These are phyloP conservation scores for Eudemis profundana DNA, from an alignment of 2,888 invertebrate genomes.

Conservation along the genomic window DNA sequence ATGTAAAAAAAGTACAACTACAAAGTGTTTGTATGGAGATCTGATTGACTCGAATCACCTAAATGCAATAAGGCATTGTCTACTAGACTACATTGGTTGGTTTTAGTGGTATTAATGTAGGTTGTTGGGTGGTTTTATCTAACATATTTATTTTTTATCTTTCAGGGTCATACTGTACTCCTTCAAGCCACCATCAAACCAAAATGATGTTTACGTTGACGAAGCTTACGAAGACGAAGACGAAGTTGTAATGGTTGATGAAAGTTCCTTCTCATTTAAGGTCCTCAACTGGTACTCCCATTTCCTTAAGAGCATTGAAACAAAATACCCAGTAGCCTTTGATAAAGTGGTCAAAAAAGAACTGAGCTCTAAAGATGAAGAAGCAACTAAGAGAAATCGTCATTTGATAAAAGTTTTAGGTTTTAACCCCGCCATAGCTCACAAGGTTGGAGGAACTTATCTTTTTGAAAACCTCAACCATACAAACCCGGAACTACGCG, in stretches of 20 bases:
- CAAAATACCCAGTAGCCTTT: conserved; percentile 89
- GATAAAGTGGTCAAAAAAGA: conserved; percentile 88
- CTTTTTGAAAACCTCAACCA: conserved; percentile 91
- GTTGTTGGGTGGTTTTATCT: too few relatives aligned
- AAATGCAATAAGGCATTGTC: too few relatives aligned
- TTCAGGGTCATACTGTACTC: conserved; percentile 79
- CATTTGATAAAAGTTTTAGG: conserved; percentile 78
- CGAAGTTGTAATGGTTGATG: conserved; percentile 79
- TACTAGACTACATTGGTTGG: too few relatives aligned
- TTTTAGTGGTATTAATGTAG: too few relatives aligned
- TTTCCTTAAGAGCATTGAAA: conserved; percentile 87
- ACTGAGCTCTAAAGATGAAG: conserved; percentile 68
- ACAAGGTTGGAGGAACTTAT: conserved; percentile 80
- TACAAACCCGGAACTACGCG: conserved; percentile 87
- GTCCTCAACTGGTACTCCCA: conserved; percentile 82
- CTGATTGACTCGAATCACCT: too few relatives aligned
- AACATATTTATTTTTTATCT: too few relatives aligned
- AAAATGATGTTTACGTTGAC: conserved; percentile 57
- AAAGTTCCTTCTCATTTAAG: conserved; percentile 65
- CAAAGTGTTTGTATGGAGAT: too few relatives aligned
- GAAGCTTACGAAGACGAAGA: too few relatives aligned
- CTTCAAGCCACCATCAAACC: conserved; percentile 55
- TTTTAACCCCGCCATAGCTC: conserved; percentile 84
- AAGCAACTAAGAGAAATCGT: conserved; percentile 60
- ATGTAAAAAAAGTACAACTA: too few relatives aligned